phyloP scores from a whole-genome alignment of 1,140 invertebrate genomes.

The Drosophila triauraria region DNA sequence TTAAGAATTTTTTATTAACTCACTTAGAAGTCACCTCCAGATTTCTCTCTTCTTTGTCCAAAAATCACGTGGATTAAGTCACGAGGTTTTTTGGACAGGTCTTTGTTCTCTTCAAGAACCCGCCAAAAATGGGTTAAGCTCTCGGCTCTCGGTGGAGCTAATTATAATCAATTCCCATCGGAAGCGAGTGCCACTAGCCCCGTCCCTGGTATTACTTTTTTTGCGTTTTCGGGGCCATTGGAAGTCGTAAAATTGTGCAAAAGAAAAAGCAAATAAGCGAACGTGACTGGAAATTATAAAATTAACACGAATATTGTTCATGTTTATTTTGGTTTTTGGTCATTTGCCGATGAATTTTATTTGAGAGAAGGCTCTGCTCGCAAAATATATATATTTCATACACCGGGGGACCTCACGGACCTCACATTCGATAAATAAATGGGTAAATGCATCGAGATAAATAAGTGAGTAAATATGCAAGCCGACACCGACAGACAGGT shows the following conservation, averaged over 20 bases:
- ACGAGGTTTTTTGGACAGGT: constrained; percentile 3
- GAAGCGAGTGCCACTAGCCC: not conserved
- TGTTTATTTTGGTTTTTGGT: constrained; percentile 51
- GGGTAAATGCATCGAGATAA: constrained; percentile 28
- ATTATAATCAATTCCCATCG: constrained; percentile 36
- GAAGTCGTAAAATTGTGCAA: constrained; percentile 35
- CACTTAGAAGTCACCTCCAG: too few relatives aligned
- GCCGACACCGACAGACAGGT: not conserved
- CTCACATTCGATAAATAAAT: constrained; percentile 9
- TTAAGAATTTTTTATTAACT: not conserved
- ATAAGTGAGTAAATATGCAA: constrained; percentile 36
- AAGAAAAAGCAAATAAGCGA: constrained; percentile 68
- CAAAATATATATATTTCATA: not conserved
- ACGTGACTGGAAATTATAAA: constrained; percentile 77
- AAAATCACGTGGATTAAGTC: not conserved
- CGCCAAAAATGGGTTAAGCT: constrained; percentile 23
- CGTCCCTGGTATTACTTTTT: not conserved
- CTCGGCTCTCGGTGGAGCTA: constrained; percentile 4
- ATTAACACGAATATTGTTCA: constrained; percentile 65
- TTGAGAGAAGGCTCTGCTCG: not conserved
- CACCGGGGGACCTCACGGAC: not conserved
- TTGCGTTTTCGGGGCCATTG: constrained; percentile 9
- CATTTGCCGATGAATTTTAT: constrained; percentile 45
- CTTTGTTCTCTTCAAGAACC: not conserved
- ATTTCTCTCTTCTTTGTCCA: not conserved